A percentile compares a stretch with the other conserved stretches of the same genome.
Conservation (phyloP, 2,888 invertebrate species). For the Leptopterna dolabrata region DNA sequence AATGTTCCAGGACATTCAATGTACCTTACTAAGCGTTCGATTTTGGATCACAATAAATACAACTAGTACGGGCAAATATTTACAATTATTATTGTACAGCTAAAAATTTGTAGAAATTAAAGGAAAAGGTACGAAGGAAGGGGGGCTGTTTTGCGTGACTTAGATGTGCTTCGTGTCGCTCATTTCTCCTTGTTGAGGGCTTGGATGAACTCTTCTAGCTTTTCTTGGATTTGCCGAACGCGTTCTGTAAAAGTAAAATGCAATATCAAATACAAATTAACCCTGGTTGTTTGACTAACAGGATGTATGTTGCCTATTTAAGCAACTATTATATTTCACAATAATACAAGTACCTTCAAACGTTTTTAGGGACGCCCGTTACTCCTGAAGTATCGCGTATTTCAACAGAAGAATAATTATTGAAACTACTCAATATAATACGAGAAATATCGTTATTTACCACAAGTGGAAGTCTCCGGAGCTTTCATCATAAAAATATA, state of each 20-base stretch:
- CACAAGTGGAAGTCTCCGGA: too few species aligned
- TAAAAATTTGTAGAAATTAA: neutral
- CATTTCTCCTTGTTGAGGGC: conserved; percentile 95
- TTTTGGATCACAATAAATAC: conserved; percentile 10
- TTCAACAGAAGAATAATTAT: too few species aligned
- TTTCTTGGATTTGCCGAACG: conserved; percentile 97
- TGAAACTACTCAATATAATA: too few species aligned
- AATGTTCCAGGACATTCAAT: neutral
- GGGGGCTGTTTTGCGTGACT: neutral
- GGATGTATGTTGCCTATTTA: too few species aligned
- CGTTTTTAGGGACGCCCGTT: too few species aligned
- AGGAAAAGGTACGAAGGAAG: neutral
- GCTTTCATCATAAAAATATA: too few species aligned
- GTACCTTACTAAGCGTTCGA: neutral
- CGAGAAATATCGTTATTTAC: too few species aligned
- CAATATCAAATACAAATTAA: too few species aligned
- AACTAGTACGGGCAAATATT: conserved; percentile 25
- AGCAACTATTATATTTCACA: too few species aligned
- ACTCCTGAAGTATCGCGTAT: too few species aligned
- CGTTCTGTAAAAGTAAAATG: conserved; percentile 76
- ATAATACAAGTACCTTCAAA: too few species aligned
- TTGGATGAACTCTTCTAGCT: conserved; percentile 97
- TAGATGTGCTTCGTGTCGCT: neutral
- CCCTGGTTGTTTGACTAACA: too few species aligned
- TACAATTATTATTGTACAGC: conserved; percentile 19